phyloP scores from a whole-genome alignment of 2,113 vertebrate genomes.

The Myotis lucifugus region DNA sequence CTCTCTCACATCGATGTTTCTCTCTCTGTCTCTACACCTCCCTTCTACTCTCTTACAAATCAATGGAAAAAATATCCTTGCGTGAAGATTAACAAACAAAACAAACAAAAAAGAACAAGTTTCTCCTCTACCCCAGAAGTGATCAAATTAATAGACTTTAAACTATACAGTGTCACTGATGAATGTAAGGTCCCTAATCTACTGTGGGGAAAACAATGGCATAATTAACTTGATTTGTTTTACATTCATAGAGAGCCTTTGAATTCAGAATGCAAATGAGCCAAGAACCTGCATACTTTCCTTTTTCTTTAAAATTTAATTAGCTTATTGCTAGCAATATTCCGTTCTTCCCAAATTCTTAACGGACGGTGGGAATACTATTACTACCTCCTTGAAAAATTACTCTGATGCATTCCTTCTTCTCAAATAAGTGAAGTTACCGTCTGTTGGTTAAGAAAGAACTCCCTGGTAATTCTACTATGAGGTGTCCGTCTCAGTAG shows the following conservation, averaged over 20 bases:
- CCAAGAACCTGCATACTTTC: background rate
- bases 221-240: conserved; percentile 51
- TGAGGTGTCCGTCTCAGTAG: background rate
- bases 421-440: background rate
- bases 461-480: background rate
- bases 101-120: background rate
- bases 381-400: background rate
- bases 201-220: background rate
- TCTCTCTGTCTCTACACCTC: too few relatives aligned
- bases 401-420: background rate
- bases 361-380: background rate
- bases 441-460: background rate
- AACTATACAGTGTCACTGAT: conserved; percentile 28
- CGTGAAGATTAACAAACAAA: too few relatives aligned
- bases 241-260: background rate
- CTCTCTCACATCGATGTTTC: too few relatives aligned
- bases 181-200: conserved; percentile 42
- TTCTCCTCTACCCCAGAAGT: conserved; percentile 10
- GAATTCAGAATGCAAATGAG: conserved; percentile 47
- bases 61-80: too few relatives aligned
- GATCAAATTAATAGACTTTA: conserved; percentile 55
- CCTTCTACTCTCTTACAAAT: too few relatives aligned
- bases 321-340: background rate
- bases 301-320: conserved; percentile 35
- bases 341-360: background rate